Conservation (phyloP, 2,888 invertebrate genomes). For the Stegana nigrithorax region DNA sequence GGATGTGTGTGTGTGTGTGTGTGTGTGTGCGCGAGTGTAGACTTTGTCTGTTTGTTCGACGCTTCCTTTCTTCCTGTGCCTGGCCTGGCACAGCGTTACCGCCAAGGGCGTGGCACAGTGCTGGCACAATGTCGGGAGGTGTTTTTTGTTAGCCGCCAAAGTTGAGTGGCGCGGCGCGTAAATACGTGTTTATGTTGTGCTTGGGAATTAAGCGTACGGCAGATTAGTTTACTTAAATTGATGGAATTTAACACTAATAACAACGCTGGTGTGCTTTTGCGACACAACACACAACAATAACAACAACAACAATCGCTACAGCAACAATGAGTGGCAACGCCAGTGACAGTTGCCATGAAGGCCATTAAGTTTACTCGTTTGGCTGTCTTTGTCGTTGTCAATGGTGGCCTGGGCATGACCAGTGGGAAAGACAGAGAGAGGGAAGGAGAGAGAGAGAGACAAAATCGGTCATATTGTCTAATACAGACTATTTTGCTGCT, state of each 20-base stretch:
- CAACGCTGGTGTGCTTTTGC: conserved; percentile 25
- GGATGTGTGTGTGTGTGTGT: conserved; percentile 14
- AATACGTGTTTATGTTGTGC: conserved; percentile 54
- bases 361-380: conserved; percentile 14
- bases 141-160: neutral
- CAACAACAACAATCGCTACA: no score
- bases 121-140: no score
- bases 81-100: no score
- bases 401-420: no score
- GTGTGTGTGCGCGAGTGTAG: neutral
- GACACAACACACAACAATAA: no score
- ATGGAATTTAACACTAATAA: conserved; percentile 58
- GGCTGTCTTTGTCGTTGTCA: neutral
- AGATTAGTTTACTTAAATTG: conserved; percentile 63
- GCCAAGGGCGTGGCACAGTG: conserved; percentile 9
- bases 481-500: neutral
- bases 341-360: neutral
- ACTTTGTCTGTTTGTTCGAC: neutral
- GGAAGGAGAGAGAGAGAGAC: no score
- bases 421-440: no score
- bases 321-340: neutral
- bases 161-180: conserved; percentile 25
- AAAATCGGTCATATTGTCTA: no score
- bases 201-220: conserved; percentile 26
- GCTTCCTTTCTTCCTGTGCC: no score